These are phyloP conservation scores for Lagorchestes hirsutus DNA, from an alignment of 2,797 vertebrate genomes.

Conservation along the genomic window DNA sequence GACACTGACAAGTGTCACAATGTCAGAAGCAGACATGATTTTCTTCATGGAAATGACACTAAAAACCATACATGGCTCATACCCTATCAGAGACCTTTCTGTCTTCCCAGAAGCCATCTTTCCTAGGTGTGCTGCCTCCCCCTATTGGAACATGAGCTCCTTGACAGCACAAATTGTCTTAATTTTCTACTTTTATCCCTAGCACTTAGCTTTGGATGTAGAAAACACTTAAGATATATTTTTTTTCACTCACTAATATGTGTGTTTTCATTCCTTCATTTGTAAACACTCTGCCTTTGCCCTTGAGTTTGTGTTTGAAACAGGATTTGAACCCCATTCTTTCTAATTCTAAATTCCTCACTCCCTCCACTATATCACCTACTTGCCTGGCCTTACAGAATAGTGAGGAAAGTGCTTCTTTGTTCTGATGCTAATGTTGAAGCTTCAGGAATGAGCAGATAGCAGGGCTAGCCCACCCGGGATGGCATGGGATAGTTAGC, in stretches of 20 bases:
- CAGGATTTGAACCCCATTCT: background rate
- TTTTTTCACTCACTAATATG: background rate
- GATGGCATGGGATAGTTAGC: background rate
- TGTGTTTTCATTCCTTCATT: background rate
- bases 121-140: background rate
- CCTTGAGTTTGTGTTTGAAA: background rate
- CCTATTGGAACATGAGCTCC: background rate
- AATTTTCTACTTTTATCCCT: background rate
- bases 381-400: background rate
- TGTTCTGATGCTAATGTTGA: background rate
- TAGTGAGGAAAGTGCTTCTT: background rate
- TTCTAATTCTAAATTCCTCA: background rate
- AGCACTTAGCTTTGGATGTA: background rate
- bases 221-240: background rate
- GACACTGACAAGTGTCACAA: background rate
- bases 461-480: background rate
- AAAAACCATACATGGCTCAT: background rate
- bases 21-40: background rate
- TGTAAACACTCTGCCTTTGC: background rate
- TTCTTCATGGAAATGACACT: background rate
- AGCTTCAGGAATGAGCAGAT: background rate
- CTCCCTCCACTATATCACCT: background rate
- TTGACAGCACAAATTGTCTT: background rate
- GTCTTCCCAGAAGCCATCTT: background rate
- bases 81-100: background rate